Evolutionary conservation across 1,140 invertebrate species (phyloP), one percentile per base, ranked within the genome.

Genomic region (Trinorchestia longiramus): DNA sequence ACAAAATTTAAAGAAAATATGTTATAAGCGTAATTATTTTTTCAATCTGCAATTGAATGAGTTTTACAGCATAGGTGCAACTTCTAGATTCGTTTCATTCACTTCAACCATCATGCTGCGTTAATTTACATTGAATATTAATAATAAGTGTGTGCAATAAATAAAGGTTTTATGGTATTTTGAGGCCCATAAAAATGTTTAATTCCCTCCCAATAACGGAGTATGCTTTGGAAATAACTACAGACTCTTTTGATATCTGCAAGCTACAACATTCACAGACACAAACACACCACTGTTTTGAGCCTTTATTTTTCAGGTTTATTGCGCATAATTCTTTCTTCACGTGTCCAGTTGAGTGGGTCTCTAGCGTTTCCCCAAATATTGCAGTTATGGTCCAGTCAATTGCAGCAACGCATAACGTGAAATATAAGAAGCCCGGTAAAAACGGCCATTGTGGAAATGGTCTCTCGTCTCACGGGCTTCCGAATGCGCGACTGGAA

Each of bases 401-500:
- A 77, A 77, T 77, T 77, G 62, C 62, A 77, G 62, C 62, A 28
- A 36, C 11, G 11, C 11, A 36, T 3, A 77, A 36, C 8, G 11
- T 11, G 28, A 77, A 77, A 77, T 19, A 77, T 77, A 77, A 11
- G 62, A 77, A 36, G 36, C 62, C 62, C 28, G 36, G 28, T 28
- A 77, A 77, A 77, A 77, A 77, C 62, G 62, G 62, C 62, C 62
- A 77, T 77, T 77, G 62, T 77, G 62, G 62, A 77, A 77, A 77
- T 77, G 62, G 62, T 77, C 62, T 77, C 62, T 77, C 62, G 62
- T 77, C 62, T 77, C 11, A 23, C 11, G 62, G 62, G 62, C 62
- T 77, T 77, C 62, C 62, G 62, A 77, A 77, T 77, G 62, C 62
- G 62, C 15, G 62, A 77, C 8, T 11, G 62, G 62, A 36, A 77